These are phyloP conservation scores for Aleadryas rufinucha DNA, from an alignment of 2,113 vertebrate genomes.

Conservation along the genomic window DNA sequence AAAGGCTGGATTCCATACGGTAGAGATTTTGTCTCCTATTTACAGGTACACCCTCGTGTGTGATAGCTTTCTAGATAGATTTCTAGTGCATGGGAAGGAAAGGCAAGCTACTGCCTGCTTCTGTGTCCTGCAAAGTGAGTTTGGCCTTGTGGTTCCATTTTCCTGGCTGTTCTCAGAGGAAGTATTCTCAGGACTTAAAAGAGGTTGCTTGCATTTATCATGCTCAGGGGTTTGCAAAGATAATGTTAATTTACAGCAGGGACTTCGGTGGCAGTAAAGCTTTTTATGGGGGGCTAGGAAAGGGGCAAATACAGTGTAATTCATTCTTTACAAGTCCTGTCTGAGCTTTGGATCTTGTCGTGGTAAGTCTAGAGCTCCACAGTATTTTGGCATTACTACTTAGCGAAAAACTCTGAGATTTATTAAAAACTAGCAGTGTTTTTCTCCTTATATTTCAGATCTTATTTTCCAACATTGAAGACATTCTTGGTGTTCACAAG, in stretches of 20 bases:
- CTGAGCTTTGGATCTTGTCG: neutral
- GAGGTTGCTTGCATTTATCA: neutral
- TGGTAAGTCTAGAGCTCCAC: neutral
- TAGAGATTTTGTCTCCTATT: neutral
- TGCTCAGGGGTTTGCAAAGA: neutral
- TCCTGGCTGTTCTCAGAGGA: neutral
- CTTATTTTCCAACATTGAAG: constrained; percentile 97
- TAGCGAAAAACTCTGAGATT: neutral
- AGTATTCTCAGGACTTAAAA: neutral
- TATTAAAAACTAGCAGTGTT: neutral
- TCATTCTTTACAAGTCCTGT: neutral
- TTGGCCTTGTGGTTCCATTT: neutral
- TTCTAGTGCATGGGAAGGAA: neutral
- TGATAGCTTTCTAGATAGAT: neutral
- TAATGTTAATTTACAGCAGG: neutral
- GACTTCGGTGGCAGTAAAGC: neutral
- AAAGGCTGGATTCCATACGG: neutral
- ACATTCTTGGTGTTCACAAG: constrained; percentile 92
- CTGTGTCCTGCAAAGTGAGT: neutral
- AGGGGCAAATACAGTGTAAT: neutral
- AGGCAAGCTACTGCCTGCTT: neutral
- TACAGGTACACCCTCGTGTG: neutral
- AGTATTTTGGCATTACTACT: neutral
- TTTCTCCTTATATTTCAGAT: constrained; percentile 72
- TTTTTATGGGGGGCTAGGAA: neutral